Evolutionary conservation across 1,140 invertebrate species (phyloP).

Genomic region (Trichogramma pretiosum): DNA sequence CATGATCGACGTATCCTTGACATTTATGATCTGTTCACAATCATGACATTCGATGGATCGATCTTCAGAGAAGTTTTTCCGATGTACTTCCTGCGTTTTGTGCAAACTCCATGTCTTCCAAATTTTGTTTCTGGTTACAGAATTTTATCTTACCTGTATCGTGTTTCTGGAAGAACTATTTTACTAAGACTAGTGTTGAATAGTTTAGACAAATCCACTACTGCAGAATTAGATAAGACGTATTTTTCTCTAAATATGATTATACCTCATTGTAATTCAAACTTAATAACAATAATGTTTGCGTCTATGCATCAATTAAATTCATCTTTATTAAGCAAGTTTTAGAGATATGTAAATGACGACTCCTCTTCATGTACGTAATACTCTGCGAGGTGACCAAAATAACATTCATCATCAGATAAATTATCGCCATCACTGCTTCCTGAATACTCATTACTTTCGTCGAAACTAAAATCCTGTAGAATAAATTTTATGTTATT

Average conservation of each 20-base stretch:
- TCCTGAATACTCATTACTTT: too few species aligned
- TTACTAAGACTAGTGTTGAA: neutral
- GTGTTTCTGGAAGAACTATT: neutral
- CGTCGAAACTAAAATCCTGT: too few species aligned
- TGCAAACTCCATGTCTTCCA: neutral
- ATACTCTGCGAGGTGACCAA: too few species aligned
- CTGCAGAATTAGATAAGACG: neutral
- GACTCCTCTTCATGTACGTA: too few species aligned
- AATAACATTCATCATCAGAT: too few species aligned
- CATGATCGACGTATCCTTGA: neutral
- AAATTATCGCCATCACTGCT: too few species aligned
- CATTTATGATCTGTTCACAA: neutral
- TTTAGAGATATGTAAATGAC: too few species aligned
- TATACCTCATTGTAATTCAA: neutral
- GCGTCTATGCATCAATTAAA: neutral
- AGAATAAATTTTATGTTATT: too few species aligned
- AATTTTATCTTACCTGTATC: neutral
- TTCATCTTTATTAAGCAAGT: neutral
- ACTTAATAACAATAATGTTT: neutral
- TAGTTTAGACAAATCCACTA: neutral
- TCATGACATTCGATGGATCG: too few species aligned
- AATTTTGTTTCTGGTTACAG: neutral
- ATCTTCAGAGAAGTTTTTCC: neutral
- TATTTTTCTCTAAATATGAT: neutral
- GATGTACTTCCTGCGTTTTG: neutral